Conservation (phyloP, 2,113 vertebrate species). For the cat (Felis catus) region F.catus_Fca126_mat1.0 CM031421.1:11489501-11490000, state of each 20-base stretch:
- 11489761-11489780: not conserved
- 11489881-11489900: not conserved
- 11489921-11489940: not conserved
- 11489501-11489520: not conserved
- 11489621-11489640: not conserved
- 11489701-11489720: not conserved
- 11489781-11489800: not conserved
- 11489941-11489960: not conserved
- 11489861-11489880: not conserved
- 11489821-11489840: not conserved
- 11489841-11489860: not conserved
- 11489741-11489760: not conserved
- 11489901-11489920: not conserved
- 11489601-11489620: not conserved
- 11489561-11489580: not conserved
- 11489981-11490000: not conserved
- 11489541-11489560: not conserved
- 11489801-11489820: not conserved
- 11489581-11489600: not conserved
- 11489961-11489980: not conserved
- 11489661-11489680: not conserved
- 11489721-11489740: not conserved
- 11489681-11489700: not conserved
- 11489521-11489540: not conserved
- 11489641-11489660: rapidly evolving